These are phyloP conservation scores for Ceratina australensis DNA, from an alignment of 1,140 invertebrate genomes.

Conservation along the genomic window DNA sequence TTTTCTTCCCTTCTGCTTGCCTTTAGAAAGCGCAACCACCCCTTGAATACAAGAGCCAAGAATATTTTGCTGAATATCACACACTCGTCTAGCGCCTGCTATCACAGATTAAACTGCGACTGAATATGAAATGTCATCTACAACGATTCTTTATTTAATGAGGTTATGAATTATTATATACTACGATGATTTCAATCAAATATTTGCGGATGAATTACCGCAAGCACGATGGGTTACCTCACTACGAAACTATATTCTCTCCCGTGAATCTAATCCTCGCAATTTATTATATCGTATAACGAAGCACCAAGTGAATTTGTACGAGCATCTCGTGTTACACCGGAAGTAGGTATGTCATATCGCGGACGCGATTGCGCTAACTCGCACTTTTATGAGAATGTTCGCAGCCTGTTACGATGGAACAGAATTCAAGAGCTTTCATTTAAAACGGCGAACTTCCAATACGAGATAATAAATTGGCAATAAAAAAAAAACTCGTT, in stretches of 20 bases:
- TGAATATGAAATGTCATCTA: too few relatives aligned
- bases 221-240: too few relatives aligned
- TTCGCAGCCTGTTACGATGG: conserved; percentile 32
- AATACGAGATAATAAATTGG: too few relatives aligned
- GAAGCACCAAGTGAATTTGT: too few relatives aligned
- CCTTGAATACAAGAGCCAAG: not conserved
- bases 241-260: too few relatives aligned
- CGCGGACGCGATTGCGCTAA: conserved; percentile 42
- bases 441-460: not conserved
- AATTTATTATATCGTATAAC: conserved; percentile 1
- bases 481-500: too few relatives aligned
- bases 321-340: conserved; percentile 39
- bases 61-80: not conserved
- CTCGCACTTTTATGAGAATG: conserved; percentile 36
- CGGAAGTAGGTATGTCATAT: conserved; percentile 56
- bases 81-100: not conserved
- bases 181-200: too few relatives aligned
- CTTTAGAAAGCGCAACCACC: not conserved
- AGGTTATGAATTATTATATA: too few relatives aligned
- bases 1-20: conserved; percentile 10
- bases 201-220: too few relatives aligned
- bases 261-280: not conserved
- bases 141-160: too few relatives aligned
- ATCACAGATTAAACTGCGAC: too few relatives aligned
- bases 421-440: conserved; percentile 2